Conservation (phyloP, 1,140 invertebrate genomes). For the Aphaenogaster rudis region DNA sequence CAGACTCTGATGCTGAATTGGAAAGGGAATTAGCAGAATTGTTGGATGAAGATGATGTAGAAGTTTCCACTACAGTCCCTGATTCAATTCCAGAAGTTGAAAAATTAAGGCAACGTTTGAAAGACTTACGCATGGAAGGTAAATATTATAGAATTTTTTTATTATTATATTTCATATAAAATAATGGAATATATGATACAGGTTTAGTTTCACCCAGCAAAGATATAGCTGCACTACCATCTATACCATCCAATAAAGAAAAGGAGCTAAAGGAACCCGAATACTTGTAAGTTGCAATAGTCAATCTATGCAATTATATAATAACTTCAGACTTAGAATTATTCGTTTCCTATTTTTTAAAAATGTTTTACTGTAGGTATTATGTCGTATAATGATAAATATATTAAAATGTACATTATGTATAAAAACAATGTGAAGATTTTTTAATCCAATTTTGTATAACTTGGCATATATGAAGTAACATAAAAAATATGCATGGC, state of each 20-base stretch:
- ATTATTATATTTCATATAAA: constrained; percentile 28
- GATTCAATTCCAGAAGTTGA: constrained; percentile 39
- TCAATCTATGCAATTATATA: neutral
- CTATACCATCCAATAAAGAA: constrained; percentile 26
- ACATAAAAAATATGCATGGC: neutral
- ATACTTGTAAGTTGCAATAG: neutral
- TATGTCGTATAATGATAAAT: neutral
- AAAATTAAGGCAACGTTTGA: constrained; percentile 54
- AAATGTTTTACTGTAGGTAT: neutral
- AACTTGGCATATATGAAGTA: neutral
- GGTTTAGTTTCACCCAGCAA: constrained; percentile 5
- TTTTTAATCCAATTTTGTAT: constrained; percentile 23
- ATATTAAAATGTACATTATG: constrained; percentile 9
- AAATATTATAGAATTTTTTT: constrained; percentile 28
- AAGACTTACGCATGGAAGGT: constrained; percentile 54
- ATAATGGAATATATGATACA: constrained; percentile 26
- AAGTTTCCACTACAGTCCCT: neutral
- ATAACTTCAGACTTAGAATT: neutral
- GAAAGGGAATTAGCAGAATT: constrained; percentile 83
- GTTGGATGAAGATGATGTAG: constrained; percentile 42
- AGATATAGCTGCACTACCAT: neutral
- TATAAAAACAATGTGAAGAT: neutral
- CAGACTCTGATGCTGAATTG: constrained; percentile 82
- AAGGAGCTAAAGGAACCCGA: neutral
- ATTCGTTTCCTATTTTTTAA: neutral